Evolutionary conservation across 2,888 invertebrate species (phyloP), one percentile per base, ranked within the genome.

Genomic region (Argynnis bischoffii): DNA sequence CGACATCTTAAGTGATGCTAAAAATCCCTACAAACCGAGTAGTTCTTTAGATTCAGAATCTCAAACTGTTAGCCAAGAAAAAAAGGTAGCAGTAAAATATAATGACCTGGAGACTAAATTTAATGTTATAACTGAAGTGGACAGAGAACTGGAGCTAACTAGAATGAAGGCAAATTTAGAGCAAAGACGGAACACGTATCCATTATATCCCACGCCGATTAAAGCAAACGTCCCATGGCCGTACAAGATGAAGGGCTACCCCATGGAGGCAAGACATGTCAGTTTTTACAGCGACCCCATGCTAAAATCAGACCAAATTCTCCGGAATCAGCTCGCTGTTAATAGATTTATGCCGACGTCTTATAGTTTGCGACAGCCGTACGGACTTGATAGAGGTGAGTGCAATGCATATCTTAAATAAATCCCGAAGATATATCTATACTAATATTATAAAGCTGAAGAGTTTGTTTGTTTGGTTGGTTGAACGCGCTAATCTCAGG

Each of bases 331-430:
- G 56, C 77, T 91, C 15, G 86, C 85, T 5, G 83, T 84, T 0
- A 89, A 85, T 64, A 86, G 88, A 81, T 87, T 81, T 66, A 75
- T 82, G 18, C 63, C 86, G 0, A 85, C 85, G 66, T 83, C 89
- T 0, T 85, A 83, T 51, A 77, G 85, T 56, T 76, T 90, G 74
- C 80, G 88, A 71, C 89, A 88, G 68, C 77, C 86, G 11, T 91
- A 87, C 67, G 88, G 86, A 75, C 86, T 84, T 71, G 89, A 90
- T 67, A 86, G 89, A 88, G 89, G 92, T 92, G 72, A 81, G 84
- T 70, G 57, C 41, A 13, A 46, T 14, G 31, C 3, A n/a, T 11
- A 41, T 11, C 35, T 35, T 35, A 35, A 35, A 35, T 35, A 35
- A 6, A 35, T 35, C 6, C 35, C 6, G 0, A 35, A 35, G 18